Evolutionary conservation across 1,140 invertebrate species (phyloP), one percentile per base, ranked within the genome.

Genomic region (Drosophila bifasciata): DNA sequence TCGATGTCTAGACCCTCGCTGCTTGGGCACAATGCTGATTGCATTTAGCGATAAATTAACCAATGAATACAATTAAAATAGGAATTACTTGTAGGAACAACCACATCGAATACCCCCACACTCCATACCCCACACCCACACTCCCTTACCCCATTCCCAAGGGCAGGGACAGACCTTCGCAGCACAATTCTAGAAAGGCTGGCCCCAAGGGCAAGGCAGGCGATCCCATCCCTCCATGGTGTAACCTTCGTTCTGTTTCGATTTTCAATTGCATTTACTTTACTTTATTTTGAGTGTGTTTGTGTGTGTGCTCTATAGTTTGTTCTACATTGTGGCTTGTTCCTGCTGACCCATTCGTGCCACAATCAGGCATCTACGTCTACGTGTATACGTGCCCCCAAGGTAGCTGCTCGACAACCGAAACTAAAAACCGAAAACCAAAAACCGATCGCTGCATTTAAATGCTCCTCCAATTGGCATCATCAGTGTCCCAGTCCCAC

Each of bases 1-100:
- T 41, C 57, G 21, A 43, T 60, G 55, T 57, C 71, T 66, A 81
- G 78, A 77, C 60, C 43, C 61, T 58, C 73, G 43, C 25, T 7
- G 8, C 28, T 9, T 28, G 28, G 28, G 72, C 68, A 88, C 84
- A 88, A 88, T 88, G 84, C 83, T 88, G 83, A 88, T 88, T 83
- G 79, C 83, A 88, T 79, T 88, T 66, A 69, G 58, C 83, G 83
- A 88, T 88, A 88, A 88, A 89, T 88, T 88, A 88, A 56, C 75
- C 81, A 88, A 85, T 86, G 81, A 85, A 85, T 85, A 85, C 83
- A 85, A 85, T 85, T 86, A 85, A 86, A 86, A 80, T 64, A 61
- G 45, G 63, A 58, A 72, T 46, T 68, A 68, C 63, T 41, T 46
- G 72, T 41, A 53, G 40, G 32, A 49, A 52, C 67, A 62, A 32